Percentiles rank a stretch among this genome's conserved stretches.
Evolutionary conservation across 2,888 invertebrate species (phyloP).

Genomic region (Cerastis leucographa): DNA sequence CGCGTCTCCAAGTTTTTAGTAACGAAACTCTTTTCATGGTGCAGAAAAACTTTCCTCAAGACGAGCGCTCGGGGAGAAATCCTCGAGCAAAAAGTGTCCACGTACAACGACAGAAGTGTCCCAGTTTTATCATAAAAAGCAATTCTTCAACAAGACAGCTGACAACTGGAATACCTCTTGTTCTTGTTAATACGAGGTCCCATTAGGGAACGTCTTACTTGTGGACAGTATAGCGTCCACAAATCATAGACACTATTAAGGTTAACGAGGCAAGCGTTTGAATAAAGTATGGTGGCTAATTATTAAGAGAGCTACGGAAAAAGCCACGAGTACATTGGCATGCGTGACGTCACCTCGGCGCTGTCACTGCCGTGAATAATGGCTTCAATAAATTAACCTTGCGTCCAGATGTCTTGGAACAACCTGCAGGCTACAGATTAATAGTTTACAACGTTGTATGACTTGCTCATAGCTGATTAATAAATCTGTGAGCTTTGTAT

Average conservation of each 20-base stretch:
- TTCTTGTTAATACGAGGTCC: conserved; percentile 66
- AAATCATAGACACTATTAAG: conserved; percentile 76
- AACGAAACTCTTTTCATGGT: conserved; percentile 55
- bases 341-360: conserved; percentile 72
- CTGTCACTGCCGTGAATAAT: conserved; percentile 74
- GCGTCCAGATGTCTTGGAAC: conserved; percentile 76
- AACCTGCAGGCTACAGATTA: conserved; percentile 73
- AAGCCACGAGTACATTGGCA: conserved; percentile 70
- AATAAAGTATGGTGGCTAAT: conserved; percentile 72
- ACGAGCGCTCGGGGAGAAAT: conserved; percentile 62
- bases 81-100: conserved; percentile 59
- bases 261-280: conserved; percentile 74
- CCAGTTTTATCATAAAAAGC: conserved; percentile 67
- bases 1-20: conserved; percentile 56
- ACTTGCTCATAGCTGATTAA: conserved; percentile 20
- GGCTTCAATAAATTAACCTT: conserved; percentile 77
- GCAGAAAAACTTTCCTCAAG: conserved; percentile 59
- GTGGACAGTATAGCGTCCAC: conserved; percentile 64
- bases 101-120: conserved; percentile 51
- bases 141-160: conserved; percentile 63
- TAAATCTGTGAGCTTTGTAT: conserved; percentile 10
- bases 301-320: conserved; percentile 67
- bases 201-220: conserved; percentile 63
- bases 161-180: conserved; percentile 61
- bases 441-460: conserved; percentile 63